Base-by-base conservation (phyloP, 2,888 invertebrate species). In the Tenthredo notha region DNA sequence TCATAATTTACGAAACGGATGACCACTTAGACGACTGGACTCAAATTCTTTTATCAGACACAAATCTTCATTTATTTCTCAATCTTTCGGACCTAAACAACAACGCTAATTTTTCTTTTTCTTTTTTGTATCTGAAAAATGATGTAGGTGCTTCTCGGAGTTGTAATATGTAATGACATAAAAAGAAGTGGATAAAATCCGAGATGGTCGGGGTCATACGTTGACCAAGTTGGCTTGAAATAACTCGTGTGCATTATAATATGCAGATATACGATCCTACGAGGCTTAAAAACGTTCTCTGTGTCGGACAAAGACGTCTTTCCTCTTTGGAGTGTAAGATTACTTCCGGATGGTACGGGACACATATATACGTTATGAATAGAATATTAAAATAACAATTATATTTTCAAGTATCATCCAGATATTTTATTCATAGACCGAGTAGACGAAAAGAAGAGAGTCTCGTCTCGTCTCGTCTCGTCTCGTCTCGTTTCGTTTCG, bases 361-460 rank as follows among this genome's bases (percentile, higher is more conserved):
- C 10, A 25, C 21, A 29, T 5, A 29, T n/a, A n/a, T 1, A n/a
- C n/a, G 6, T 10, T 9, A 37, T 85, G 50, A 70, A 85, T 85
- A 43, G 47, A 67, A 85, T 70, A 54, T 50, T 72, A 78, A 70
- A 85, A 83, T 84, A 82, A 82, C 67, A 58, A 85, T 72, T 50
- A 77, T 47, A 37, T 43, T 72, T 33, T 70, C 82, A 58, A 85
- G 82, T 67, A 72, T 40, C 85, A 33, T 85, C 82, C 47, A 85
- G 85, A 54, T 67, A 85, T 47, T 83, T 85, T 85, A 85, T 85
- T 85, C 85, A 85, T 80, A 21, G 80, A 82, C 61, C 25, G 21
- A 21, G 29, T 10, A 25, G 67, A 29, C 67, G 67, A 67, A 33
- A 43, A 40, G 0, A 21, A 37, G 40, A 5, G 72, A 33, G 40